phyloP scores from a whole-genome alignment of 2,113 vertebrate species.

The Python bivittatus region DNA sequence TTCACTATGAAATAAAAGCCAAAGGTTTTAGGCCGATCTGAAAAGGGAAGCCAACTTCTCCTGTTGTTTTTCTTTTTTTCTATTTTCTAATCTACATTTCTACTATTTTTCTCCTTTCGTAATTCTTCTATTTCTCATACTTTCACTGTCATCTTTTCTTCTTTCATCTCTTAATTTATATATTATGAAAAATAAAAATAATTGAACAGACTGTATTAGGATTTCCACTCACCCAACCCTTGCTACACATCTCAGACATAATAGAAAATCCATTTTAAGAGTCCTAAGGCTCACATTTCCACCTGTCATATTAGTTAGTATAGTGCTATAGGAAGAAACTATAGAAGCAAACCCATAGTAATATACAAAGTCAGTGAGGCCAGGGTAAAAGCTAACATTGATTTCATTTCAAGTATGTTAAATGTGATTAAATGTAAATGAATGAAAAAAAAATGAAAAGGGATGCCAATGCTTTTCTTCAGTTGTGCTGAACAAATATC shows the following conservation, averaged over 20 bases:
- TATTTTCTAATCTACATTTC: too few relatives aligned
- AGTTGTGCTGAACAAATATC: slow-evolving; percentile 68
- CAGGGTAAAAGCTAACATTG: not conserved
- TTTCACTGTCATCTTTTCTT: too few relatives aligned
- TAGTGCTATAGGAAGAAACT: not conserved
- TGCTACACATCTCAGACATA: slow-evolving; percentile 10
- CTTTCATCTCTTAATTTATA: too few relatives aligned
- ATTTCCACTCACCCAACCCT: slow-evolving; percentile 18
- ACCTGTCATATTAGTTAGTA: slow-evolving; percentile 1
- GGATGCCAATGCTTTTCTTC: slow-evolving; percentile 63
- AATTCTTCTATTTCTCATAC: too few relatives aligned
- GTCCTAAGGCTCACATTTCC: slow-evolving; percentile 19
- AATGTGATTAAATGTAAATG: not conserved
- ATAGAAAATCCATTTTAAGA: slow-evolving; percentile 35
- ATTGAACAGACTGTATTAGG: slow-evolving; percentile 13
- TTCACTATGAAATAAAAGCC: slow-evolving; percentile 67
- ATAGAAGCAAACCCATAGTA: not conserved
- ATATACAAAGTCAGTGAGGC: not conserved
- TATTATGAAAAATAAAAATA: too few relatives aligned
- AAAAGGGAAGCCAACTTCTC: not conserved
- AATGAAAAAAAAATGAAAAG: too few relatives aligned
- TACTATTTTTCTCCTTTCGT: too few relatives aligned
- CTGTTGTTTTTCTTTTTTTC: too few relatives aligned
- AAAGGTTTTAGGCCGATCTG: slow-evolving; percentile 59
- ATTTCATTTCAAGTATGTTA: not conserved